These are phyloP conservation scores for Belonocnema kinseyi DNA, from an alignment of 1,140 invertebrate species.

Conservation along the genomic window DNA sequence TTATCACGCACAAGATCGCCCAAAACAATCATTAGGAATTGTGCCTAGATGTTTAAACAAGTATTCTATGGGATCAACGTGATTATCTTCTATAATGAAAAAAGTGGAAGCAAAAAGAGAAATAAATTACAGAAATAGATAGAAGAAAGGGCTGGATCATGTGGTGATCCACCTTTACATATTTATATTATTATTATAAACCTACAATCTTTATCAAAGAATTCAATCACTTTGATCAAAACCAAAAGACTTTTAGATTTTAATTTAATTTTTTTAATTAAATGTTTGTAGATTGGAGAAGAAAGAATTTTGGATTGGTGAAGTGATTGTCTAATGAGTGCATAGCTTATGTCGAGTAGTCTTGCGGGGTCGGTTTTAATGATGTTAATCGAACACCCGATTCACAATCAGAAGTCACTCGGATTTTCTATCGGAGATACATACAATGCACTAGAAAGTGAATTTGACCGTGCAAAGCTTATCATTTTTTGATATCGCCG, in stretches of 20 bases:
- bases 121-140: conserved; percentile 1
- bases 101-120: background rate
- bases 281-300: background rate
- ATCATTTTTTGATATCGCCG: conserved; percentile 39
- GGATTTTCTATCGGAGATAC: no score
- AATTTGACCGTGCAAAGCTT: background rate
- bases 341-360: background rate
- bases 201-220: no score
- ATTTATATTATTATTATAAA: background rate
- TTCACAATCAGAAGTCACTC: conserved; percentile 11
- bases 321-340: conserved; percentile 17
- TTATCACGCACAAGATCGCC: conserved; percentile 59
- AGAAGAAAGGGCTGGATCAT: conserved; percentile 33
- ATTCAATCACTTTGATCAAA: no score
- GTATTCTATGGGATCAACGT: conserved; percentile 70
- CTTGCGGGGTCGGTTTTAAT: background rate
- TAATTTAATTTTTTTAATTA: background rate
- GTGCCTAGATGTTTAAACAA: conserved; percentile 69
- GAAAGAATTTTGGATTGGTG: background rate
- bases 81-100: conserved; percentile 40
- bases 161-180: conserved; percentile 26
- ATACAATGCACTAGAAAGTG: conserved; percentile 10
- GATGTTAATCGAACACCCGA: background rate
- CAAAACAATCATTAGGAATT: conserved; percentile 69
- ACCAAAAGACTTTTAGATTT: no score